A percentile compares a stretch with the other conserved stretches of the same genome.
Evolutionary conservation across 2,888 invertebrate species (phyloP).

Genomic region (Hedychridium roseum): DNA sequence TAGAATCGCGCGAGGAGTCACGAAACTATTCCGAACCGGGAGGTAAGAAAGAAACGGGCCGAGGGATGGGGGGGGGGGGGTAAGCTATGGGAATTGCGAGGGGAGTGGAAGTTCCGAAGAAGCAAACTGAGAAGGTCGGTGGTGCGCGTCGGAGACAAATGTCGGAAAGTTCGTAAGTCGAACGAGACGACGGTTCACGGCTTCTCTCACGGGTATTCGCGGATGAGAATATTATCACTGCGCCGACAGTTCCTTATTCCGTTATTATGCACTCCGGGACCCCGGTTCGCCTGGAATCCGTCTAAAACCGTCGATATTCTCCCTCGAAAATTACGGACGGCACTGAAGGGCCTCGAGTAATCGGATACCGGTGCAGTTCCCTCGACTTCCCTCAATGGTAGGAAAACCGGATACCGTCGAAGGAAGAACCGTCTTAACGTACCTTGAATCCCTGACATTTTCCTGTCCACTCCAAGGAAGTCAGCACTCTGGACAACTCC

Average conservation of each 20-base stretch:
- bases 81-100: background rate
- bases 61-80: background rate
- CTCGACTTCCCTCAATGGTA: background rate
- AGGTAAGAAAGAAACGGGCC: conserved; percentile 8
- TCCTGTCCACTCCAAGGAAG: no score
- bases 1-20: conserved; percentile 12
- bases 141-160: no score
- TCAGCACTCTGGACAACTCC: no score
- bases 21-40: no score
- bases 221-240: conserved; percentile 28
- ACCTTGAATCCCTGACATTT: no score
- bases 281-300: no score
- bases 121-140: no score
- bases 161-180: conserved; percentile 32
- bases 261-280: conserved; percentile 39
- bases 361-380: background rate
- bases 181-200: conserved; percentile 34
- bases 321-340: background rate
- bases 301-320: no score
- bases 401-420: no score
- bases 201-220: conserved; percentile 8
- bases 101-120: no score
- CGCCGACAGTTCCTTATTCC: conserved; percentile 40
- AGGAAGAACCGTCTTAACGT: no score
- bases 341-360: background rate